Conservation (phyloP, 2,888 invertebrate genomes). For the Lepidocyrtinus sp. region DNA sequence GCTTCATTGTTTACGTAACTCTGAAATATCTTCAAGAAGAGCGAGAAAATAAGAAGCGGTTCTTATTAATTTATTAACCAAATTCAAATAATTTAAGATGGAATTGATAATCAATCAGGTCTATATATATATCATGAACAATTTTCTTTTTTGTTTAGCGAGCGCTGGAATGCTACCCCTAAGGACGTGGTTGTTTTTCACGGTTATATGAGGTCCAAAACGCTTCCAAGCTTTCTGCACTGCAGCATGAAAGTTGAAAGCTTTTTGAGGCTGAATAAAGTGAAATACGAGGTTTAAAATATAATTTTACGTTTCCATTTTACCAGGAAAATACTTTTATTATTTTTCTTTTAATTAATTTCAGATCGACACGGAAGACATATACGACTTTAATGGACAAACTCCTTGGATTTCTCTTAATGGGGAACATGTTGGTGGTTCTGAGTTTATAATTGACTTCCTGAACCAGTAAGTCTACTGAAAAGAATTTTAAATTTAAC, state of each 20-base stretch:
- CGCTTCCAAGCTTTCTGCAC: neutral
- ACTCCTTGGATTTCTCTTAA: constrained; percentile 66
- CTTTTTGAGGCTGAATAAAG: constrained; percentile 22
- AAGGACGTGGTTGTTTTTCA: neutral
- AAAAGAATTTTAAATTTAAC: neutral
- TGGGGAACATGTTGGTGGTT: constrained; percentile 61
- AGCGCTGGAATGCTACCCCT: no score
- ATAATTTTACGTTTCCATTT: no score
- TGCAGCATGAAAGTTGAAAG: neutral
- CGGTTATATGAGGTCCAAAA: neutral
- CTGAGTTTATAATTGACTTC: constrained; percentile 62
- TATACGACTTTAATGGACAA: constrained; percentile 63
- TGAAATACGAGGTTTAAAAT: constrained; percentile 33
- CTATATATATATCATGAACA: no score
- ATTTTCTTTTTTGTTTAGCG: no score
- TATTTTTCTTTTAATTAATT: no score
- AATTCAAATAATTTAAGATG: neutral
- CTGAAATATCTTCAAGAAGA: neutral
- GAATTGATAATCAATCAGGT: no score
- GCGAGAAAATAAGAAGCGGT: neutral
- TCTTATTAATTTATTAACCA: no score
- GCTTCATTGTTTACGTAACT: neutral
- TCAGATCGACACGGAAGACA: constrained; percentile 58
- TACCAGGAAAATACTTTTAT: no score
- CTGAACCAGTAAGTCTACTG: constrained; percentile 53